Evolutionary conservation across 1,140 invertebrate species (phyloP).

Genomic region (Drosophila mauritiana): DNA sequence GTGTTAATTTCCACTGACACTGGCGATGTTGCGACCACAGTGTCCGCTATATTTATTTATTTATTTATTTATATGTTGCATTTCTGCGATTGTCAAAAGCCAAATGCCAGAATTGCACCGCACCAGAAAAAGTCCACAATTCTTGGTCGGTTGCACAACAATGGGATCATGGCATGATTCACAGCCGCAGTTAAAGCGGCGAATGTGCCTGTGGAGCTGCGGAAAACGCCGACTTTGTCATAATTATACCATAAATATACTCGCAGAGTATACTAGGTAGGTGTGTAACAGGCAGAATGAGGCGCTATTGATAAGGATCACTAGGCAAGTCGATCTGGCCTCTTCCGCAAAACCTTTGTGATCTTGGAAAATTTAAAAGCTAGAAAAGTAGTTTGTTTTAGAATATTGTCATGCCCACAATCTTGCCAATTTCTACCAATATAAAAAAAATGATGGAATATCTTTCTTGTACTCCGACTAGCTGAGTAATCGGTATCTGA

Average conservation of each 20-base stretch:
- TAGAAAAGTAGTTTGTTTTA: too few species aligned
- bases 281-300: too few species aligned
- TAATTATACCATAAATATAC: constrained; percentile 47
- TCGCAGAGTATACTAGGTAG: too few species aligned
- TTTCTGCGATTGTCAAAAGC: constrained; percentile 64
- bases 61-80: constrained; percentile 57
- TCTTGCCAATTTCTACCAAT: too few species aligned
- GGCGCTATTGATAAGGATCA: too few species aligned
- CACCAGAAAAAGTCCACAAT: constrained; percentile 49
- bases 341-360: too few species aligned
- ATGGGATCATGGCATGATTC: constrained; percentile 73
- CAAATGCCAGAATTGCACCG: constrained; percentile 9
- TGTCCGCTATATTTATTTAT: constrained; percentile 60
- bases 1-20: constrained; percentile 82
- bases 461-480: too few species aligned
- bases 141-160: constrained; percentile 66
- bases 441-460: too few species aligned
- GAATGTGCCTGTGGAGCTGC: constrained; percentile 6
- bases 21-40: constrained; percentile 50
- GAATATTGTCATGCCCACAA: too few species aligned
- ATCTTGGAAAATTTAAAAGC: too few species aligned
- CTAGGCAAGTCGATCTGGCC: too few species aligned
- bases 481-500: too few species aligned
- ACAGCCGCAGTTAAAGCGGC: constrained; percentile 36
- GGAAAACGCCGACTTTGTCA: constrained; percentile 53